Conservation (phyloP, 2,888 invertebrate genomes). For the Drosophila barbarae region DNA sequence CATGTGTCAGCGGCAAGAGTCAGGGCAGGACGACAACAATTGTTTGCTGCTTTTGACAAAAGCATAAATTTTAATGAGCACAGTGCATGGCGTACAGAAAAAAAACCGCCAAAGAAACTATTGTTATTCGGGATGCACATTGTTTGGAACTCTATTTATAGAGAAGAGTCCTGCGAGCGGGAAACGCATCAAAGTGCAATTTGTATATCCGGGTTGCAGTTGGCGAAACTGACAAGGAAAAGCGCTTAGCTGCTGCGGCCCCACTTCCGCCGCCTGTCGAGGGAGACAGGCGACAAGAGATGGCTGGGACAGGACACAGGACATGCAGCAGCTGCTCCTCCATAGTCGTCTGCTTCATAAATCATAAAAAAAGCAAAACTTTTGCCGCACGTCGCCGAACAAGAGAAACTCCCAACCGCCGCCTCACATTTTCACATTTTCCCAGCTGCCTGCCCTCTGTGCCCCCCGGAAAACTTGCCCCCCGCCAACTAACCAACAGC, state of each 20-base stretch:
- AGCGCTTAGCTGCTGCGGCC: constrained; percentile 40
- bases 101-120: constrained; percentile 60
- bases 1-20: constrained; percentile 59
- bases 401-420: constrained; percentile 20
- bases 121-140: constrained; percentile 59
- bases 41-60: constrained; percentile 46
- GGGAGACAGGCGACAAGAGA: constrained; percentile 23
- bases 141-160: constrained; percentile 48
- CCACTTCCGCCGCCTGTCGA: constrained; percentile 32
- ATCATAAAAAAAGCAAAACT: constrained; percentile 73
- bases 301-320: constrained; percentile 24
- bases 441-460: constrained; percentile 1
- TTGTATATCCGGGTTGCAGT: constrained; percentile 65
- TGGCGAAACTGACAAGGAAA: constrained; percentile 31
- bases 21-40: constrained; percentile 16
- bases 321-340: constrained; percentile 48
- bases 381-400: constrained; percentile 64
- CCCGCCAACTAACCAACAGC: constrained; percentile 57
- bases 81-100: constrained; percentile 42
- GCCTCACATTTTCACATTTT: constrained; percentile 11
- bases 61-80: constrained; percentile 68
- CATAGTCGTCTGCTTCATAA: constrained; percentile 61
- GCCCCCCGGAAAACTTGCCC: constrained; percentile 15
- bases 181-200: constrained; percentile 72
- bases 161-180: constrained; percentile 22